Evolutionary conservation across 2,113 vertebrate species (phyloP), one percentile per base, ranked within the genome.

Genomic region (Procapra przewalskii): DNA sequence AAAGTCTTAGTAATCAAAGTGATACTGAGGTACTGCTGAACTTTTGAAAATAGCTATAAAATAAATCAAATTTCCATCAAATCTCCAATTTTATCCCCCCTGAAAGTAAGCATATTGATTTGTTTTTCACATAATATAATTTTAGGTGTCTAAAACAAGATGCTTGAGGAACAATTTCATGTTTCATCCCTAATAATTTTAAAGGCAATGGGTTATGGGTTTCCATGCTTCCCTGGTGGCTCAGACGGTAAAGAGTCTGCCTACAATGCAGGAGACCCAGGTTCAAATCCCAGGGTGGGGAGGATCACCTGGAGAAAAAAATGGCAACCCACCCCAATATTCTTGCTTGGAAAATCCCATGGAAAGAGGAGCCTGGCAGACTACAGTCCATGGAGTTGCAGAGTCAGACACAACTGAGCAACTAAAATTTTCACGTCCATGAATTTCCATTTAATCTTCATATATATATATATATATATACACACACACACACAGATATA

Each of bases 1-100:
- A 96, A 96, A 62, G 31, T 83, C 7, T 93, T 94, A 64, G 27
- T 19, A 17, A 96, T 93, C 33, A 91, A 96, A 93, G 33, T 75
- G 57, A 88, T 83, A 33, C 7, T 17, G 17, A 86, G 3, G 25
- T 87, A n/a, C 8, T 91, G 12, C 27, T 94, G 36, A 97, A 88
- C 14, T 85, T 93, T 9, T 83, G 7, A 87, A 79, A 11, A 92
- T 87, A 52, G 27, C 90, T 89, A 7, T 45, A 91, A 96, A 89
- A 91, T 86, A 93, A 97, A 96, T 96, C 16, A 94, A 55, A 48
- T 16, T 12, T 27, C 71, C 23, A 45, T 43, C 31, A 64, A 67
- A 93, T 96, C 4, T 93, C 14, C 29, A 94, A 48, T 21, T 88
- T 55, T 60, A 50, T 7, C 0, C 54, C 48, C 50, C 15, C 17